A percentile compares a stretch with the other conserved stretches of the same genome.
These are phyloP conservation scores for Cistogaster globosa DNA, from an alignment of 2,888 invertebrate species.

Conservation along the genomic window DNA sequence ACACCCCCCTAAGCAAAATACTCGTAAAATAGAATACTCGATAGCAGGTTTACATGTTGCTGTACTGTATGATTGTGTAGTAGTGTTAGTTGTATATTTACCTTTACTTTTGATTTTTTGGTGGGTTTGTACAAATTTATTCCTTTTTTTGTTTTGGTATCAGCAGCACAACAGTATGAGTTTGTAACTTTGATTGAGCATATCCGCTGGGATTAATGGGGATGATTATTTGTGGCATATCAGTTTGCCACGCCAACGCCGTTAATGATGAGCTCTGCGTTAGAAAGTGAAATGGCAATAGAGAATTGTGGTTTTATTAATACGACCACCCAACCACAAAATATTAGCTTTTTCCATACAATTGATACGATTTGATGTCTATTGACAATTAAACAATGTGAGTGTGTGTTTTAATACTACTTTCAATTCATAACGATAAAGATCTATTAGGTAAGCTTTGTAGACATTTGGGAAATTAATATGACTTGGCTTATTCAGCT, in stretches of 20 bases:
- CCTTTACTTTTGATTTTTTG: conserved; percentile 75
- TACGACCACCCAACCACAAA: conserved; percentile 78
- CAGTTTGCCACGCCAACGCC: conserved; percentile 42
- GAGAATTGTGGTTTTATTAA: conserved; percentile 48
- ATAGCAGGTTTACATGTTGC: conserved; percentile 63
- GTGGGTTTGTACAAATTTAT: conserved; percentile 59
- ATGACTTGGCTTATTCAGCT: conserved; percentile 63
- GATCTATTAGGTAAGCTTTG: conserved; percentile 69
- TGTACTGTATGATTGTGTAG: neutral
- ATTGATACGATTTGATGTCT: conserved; percentile 81
- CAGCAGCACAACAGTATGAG: conserved; percentile 36
- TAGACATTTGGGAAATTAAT: conserved; percentile 72
- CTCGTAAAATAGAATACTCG: neutral
- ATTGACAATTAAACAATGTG: conserved; percentile 81
- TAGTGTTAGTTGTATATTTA: conserved; percentile 26
- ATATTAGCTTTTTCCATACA: conserved; percentile 80
- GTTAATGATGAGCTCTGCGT: conserved; percentile 57
- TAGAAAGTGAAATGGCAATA: conserved; percentile 36
- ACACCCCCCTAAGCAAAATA: conserved; percentile 69
- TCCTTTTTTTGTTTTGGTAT: too few relatives aligned
- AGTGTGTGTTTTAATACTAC: conserved; percentile 49
- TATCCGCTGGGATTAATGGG: conserved; percentile 81
- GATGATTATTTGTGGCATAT: conserved; percentile 74
- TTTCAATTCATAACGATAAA: conserved; percentile 67
- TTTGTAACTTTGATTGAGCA: conserved; percentile 80